A percentile compares a stretch with the other conserved stretches of the same genome.
These are phyloP conservation scores for Caenorhabditis sinica DNA, from an alignment of 2,888 invertebrate genomes.

Conservation along the genomic window DNA sequence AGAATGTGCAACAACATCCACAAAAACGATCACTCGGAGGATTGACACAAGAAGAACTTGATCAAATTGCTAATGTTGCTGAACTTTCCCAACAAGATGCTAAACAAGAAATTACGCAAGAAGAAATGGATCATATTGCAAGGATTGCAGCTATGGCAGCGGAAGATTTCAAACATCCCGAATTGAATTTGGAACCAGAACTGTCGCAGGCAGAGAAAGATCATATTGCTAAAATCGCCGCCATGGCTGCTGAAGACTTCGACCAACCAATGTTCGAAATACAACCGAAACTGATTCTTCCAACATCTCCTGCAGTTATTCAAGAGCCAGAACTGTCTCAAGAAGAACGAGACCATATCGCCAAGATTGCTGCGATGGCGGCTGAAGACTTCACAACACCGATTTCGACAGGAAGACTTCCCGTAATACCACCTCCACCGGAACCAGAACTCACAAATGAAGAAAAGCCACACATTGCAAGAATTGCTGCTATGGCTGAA, in stretches of 20 bases:
- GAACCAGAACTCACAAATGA: slow-evolving; percentile 48
- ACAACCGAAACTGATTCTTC: neutral
- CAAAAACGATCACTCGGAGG: slow-evolving; percentile 22
- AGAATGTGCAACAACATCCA: slow-evolving; percentile 38
- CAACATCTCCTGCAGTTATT: neutral
- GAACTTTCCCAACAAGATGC: slow-evolving; percentile 41
- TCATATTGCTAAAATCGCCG: slow-evolving; percentile 66
- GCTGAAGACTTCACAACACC: slow-evolving; percentile 17
- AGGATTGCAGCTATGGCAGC: slow-evolving; percentile 42
- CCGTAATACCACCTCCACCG: neutral
- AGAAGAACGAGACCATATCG: slow-evolving; percentile 51
- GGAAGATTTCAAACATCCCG: slow-evolving; percentile 28
- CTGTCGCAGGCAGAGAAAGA: slow-evolving; percentile 64
- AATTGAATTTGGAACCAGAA: slow-evolving; percentile 18
- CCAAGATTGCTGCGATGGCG: slow-evolving; percentile 34
- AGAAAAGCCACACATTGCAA: slow-evolving; percentile 68
- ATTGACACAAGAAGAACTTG: slow-evolving; percentile 46
- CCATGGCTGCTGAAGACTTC: slow-evolving; percentile 53
- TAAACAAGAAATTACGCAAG: slow-evolving; percentile 52
- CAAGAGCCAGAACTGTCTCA: slow-evolving; percentile 38
- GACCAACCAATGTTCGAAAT: neutral
- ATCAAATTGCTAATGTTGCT: slow-evolving; percentile 34
- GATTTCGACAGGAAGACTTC: neutral
- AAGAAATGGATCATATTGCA: slow-evolving; percentile 50
- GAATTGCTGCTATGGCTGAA: slow-evolving; percentile 58